Conservation (phyloP, 2,113 vertebrate genomes). For the Myocastor coypus region DNA sequence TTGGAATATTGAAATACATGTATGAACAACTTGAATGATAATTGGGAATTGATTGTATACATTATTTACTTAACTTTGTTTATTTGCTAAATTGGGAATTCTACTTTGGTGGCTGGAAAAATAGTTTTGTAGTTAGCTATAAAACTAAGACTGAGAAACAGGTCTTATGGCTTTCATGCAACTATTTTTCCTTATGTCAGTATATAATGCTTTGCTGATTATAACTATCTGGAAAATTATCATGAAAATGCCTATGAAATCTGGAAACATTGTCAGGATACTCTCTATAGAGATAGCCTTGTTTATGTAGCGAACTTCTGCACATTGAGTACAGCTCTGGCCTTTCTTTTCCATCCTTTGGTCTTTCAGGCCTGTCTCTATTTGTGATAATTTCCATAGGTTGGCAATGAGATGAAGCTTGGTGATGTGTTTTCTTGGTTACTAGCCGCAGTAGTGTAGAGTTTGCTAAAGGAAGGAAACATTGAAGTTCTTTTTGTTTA, state of each 20-base stretch:
- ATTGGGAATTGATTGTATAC: slow-evolving; percentile 23
- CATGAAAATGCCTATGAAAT: background rate
- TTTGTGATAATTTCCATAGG: background rate
- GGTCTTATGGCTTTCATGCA: background rate
- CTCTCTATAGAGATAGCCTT: background rate
- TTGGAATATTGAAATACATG: background rate
- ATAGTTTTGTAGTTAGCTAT: background rate
- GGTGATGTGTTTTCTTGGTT: background rate
- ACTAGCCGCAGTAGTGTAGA: background rate
- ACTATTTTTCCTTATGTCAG: background rate
- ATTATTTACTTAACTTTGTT: background rate
- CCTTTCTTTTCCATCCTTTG: background rate
- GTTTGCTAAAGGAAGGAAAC: background rate
- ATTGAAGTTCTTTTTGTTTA: background rate
- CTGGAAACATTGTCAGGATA: background rate
- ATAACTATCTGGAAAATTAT: background rate
- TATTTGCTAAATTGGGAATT: slow-evolving; percentile 35
- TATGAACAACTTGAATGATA: background rate
- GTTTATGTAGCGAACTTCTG: background rate
- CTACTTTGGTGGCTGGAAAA: background rate
- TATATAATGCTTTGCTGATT: background rate
- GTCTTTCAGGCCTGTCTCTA: background rate
- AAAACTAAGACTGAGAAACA: background rate
- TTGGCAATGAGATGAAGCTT: background rate
- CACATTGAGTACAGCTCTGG: background rate